Percentiles rank a stretch among this genome's conserved stretches.
phyloP scores from a whole-genome alignment of 2,113 vertebrate genomes.

The Mormyrus iriodes region DNA sequence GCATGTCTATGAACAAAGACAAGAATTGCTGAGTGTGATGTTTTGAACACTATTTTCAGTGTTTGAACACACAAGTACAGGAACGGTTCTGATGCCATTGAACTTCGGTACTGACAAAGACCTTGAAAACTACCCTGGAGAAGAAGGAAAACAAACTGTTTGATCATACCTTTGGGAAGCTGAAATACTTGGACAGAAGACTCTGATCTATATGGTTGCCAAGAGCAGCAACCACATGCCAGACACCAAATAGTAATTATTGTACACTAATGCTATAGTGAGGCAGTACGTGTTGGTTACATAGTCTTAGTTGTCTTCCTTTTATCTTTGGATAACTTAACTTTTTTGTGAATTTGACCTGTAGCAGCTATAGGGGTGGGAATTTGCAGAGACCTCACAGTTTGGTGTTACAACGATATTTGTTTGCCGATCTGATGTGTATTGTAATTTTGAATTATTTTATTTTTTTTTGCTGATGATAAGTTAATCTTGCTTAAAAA shows the following conservation, averaged over 20 bases:
- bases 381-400: neutral
- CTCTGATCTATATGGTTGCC: neutral
- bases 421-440: neutral
- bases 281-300: neutral
- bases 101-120: neutral
- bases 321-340: too few species aligned
- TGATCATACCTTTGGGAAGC: neutral
- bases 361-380: too few species aligned
- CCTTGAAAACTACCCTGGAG: neutral
- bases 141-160: neutral
- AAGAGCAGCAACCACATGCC: neutral
- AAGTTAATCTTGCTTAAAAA: neutral
- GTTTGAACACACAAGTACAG: neutral
- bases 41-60: neutral
- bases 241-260: neutral
- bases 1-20: neutral
- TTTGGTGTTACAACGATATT: neutral
- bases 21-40: neutral
- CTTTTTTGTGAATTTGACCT: too few species aligned
- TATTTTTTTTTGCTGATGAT: neutral
- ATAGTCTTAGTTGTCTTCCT: too few species aligned
- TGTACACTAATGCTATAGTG: neutral
- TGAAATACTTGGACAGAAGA: neutral
- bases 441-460: neutral
- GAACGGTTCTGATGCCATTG: neutral